phyloP scores from a whole-genome alignment of 2,888 invertebrate species.

The Ceratothoa steindachneri region DNA sequence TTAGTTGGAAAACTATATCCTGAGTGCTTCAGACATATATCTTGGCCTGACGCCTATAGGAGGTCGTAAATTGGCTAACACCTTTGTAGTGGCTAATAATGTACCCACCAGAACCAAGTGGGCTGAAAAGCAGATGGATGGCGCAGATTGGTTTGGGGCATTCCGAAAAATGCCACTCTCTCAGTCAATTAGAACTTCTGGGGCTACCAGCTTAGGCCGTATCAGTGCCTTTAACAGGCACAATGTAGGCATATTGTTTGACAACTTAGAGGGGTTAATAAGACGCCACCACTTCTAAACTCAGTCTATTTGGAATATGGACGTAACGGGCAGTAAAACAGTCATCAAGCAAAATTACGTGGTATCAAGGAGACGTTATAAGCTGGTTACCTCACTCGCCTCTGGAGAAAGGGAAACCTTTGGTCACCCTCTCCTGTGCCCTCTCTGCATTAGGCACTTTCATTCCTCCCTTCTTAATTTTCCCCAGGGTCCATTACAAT shows the following conservation, averaged over 20 bases:
- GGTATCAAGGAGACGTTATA: slow-evolving; percentile 51
- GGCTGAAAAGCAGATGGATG: slow-evolving; percentile 6
- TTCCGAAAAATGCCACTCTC: slow-evolving; percentile 1
- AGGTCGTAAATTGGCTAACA: too few relatives aligned
- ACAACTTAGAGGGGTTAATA: slow-evolving; percentile 49
- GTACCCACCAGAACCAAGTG: too few relatives aligned
- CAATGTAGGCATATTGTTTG: slow-evolving; percentile 48
- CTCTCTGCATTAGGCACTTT: slow-evolving; percentile 52
- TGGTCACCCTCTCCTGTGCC: slow-evolving; percentile 51
- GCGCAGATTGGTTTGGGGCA: slow-evolving; percentile 12
- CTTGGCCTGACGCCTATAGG: too few relatives aligned
- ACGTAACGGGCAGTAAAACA: slow-evolving; percentile 49
- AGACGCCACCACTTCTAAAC: neutral
- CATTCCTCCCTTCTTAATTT: slow-evolving; percentile 53
- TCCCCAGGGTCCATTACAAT: slow-evolving; percentile 51
- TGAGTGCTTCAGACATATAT: too few relatives aligned
- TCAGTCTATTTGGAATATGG: neutral
- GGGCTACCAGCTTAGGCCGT: slow-evolving; percentile 18
- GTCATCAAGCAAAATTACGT: slow-evolving; percentile 53
- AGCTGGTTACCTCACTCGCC: slow-evolving; percentile 52
- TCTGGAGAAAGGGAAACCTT: slow-evolving; percentile 52
- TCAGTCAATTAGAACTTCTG: slow-evolving; percentile 10
- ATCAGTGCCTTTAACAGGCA: slow-evolving; percentile 45
- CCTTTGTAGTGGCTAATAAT: too few relatives aligned
- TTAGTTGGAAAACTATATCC: too few relatives aligned